A percentile compares a stretch with the other conserved stretches of the same genome.
Conservation (phyloP, 1,140 invertebrate species). For the Zaprionus taronus region DNA sequence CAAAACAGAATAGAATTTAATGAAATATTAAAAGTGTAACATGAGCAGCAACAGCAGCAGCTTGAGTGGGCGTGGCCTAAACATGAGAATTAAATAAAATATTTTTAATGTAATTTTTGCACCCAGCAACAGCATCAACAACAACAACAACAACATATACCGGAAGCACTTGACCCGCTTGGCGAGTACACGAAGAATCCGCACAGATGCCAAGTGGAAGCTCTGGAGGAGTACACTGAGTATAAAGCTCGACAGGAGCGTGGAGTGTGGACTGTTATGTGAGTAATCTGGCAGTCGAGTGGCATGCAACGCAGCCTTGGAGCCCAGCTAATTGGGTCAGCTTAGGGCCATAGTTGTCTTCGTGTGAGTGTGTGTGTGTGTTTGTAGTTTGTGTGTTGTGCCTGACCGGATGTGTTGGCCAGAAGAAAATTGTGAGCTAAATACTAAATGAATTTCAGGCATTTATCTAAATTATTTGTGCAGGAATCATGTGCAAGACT, state of each 20-base stretch:
- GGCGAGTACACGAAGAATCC: slow-evolving; percentile 33
- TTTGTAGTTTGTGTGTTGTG: slow-evolving; percentile 4
- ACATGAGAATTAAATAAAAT: slow-evolving; percentile 74
- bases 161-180: slow-evolving; percentile 51
- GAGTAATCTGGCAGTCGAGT: slow-evolving; percentile 49
- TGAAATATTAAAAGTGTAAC: slow-evolving; percentile 66
- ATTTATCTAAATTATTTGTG: slow-evolving; percentile 47
- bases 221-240: slow-evolving; percentile 7
- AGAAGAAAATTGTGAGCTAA: slow-evolving; percentile 44
- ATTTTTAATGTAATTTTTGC: slow-evolving; percentile 76
- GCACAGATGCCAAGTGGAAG: slow-evolving; percentile 37
- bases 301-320: slow-evolving; percentile 33
- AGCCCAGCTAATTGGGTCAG: slow-evolving; percentile 50
- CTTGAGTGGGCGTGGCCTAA: slow-evolving; percentile 36
- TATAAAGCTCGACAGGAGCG: slow-evolving; percentile 6
- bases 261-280: slow-evolving; percentile 20
- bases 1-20: slow-evolving; percentile 47
- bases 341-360: slow-evolving; percentile 30
- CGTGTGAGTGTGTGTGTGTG: background rate
- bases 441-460: slow-evolving; percentile 46
- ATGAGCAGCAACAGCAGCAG: slow-evolving; percentile 43
- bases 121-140: slow-evolving; percentile 13
- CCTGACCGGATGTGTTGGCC: slow-evolving; percentile 41
- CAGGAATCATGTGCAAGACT: slow-evolving; percentile 20
- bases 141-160: slow-evolving; percentile 40